These are phyloP conservation scores for Coenobita brevimanus DNA, from an alignment of 1,140 invertebrate genomes.

Conservation along the genomic window DNA sequence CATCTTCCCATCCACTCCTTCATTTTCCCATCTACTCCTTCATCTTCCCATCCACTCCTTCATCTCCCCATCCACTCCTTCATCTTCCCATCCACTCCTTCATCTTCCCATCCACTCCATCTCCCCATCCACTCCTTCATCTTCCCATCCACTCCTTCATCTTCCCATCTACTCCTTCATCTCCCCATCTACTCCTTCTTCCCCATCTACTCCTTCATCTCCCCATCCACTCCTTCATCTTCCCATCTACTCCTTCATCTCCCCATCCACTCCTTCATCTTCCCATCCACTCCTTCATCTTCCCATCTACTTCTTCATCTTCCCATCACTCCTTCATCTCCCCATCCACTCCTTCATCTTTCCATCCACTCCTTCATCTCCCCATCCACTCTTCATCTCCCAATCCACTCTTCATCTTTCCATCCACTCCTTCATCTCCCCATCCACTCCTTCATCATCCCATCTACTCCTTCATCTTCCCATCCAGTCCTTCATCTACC, in stretches of 20 bases:
- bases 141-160: no score
- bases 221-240: no score
- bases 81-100: no score
- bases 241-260: neutral
- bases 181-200: no score
- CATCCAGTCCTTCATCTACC: neutral
- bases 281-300: neutral
- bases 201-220: no score
- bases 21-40: neutral
- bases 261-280: neutral
- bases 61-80: no score
- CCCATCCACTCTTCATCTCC: neutral
- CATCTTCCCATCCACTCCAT: no score
- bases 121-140: no score
- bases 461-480: neutral
- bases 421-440: neutral
- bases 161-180: no score
- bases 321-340: neutral
- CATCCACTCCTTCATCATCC: neutral
- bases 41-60: neutral
- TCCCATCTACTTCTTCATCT: neutral
- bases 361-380: neutral
- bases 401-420: neutral
- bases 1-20: no score
- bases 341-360: neutral